A percentile compares a stretch with the other conserved stretches of the same genome.
Conservation (phyloP, 2,797 vertebrate genomes). For the Acanthis flammea region DNA sequence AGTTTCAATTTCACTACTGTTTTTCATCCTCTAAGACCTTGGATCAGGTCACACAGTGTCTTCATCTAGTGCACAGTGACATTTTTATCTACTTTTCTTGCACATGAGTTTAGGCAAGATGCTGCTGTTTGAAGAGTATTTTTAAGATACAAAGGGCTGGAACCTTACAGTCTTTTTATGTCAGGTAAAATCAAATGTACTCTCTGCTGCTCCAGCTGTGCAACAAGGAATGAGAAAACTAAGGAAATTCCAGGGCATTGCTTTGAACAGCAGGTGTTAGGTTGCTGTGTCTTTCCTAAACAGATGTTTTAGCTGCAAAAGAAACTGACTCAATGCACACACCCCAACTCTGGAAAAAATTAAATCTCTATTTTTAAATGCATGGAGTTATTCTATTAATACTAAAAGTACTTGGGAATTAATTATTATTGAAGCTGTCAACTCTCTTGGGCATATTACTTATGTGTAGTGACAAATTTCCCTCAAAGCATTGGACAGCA, state of each 20-base stretch:
- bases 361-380: background rate
- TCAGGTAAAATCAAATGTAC: background rate
- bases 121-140: background rate
- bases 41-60: background rate
- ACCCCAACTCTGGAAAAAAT: background rate
- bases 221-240: background rate
- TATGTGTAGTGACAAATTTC: background rate
- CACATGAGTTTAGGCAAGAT: background rate
- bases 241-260: background rate
- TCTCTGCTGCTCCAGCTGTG: background rate
- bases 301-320: background rate
- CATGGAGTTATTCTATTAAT: background rate
- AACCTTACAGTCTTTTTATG: background rate
- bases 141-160: background rate
- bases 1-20: background rate
- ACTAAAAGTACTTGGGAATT: background rate
- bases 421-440: background rate
- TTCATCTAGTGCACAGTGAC: background rate
- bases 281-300: background rate
- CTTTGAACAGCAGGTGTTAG: background rate
- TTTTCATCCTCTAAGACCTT: background rate
- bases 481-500: background rate
- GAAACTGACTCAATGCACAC: background rate
- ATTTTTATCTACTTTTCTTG: background rate
- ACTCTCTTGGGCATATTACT: background rate